Percentiles rank a stretch among this genome's conserved stretches.
These are phyloP conservation scores for Typhlichthys eigenmanni DNA, from an alignment of 2,797 vertebrate species.

Conservation along the genomic window DNA sequence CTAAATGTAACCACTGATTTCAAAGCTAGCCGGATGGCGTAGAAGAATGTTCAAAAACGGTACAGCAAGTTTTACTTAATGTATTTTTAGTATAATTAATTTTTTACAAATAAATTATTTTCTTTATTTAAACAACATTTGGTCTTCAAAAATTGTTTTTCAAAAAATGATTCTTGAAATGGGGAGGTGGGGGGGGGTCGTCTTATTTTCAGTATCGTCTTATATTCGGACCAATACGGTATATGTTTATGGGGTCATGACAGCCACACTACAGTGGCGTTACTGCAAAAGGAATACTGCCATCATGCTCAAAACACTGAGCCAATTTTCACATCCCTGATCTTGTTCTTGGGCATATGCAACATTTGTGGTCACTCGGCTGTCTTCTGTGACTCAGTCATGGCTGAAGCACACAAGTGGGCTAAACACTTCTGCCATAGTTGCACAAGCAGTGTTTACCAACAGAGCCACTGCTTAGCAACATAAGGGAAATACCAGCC, in stretches of 20 bases:
- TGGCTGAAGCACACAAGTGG: constrained; percentile 21
- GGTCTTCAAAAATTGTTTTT: too few species aligned
- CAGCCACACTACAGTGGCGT: background rate
- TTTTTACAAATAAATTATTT: too few species aligned
- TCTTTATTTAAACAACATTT: too few species aligned
- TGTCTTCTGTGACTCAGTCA: constrained; percentile 30
- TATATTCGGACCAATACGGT: background rate
- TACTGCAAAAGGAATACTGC: too few species aligned
- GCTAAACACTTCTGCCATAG: constrained; percentile 28
- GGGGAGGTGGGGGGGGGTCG: too few species aligned
- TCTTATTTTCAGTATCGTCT: too few species aligned
- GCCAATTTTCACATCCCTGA: constrained; percentile 2
- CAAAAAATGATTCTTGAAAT: too few species aligned
- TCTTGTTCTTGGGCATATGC: constrained; percentile 9
- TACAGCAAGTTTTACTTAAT: too few species aligned
- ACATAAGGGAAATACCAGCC: constrained; percentile 48
- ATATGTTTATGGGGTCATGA: constrained; percentile 4
- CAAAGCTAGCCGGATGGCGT: too few species aligned
- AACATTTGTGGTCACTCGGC: constrained; percentile 20
- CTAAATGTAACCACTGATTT: too few species aligned
- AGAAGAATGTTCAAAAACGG: too few species aligned
- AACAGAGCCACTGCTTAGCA: constrained; percentile 63
- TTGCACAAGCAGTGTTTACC: constrained; percentile 55
- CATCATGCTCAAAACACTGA: background rate
- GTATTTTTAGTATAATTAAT: too few species aligned